Base-by-base conservation (phyloP, 2,888 invertebrate genomes). In the Papilio gigon region DNA sequence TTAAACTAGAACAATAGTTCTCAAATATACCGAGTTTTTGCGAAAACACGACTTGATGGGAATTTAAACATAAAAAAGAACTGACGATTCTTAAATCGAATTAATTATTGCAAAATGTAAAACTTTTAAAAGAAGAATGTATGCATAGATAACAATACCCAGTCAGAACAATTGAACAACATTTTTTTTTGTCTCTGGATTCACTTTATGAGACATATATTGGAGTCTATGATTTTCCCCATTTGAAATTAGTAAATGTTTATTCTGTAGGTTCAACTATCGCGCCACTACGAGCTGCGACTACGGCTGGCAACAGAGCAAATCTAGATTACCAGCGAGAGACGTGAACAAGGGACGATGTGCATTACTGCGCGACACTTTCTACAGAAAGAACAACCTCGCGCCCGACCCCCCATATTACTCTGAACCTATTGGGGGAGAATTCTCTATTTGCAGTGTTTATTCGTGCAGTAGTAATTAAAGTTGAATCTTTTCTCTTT, bases 291-390 rank as follows among this genome's bases (percentile, higher is more conserved):
- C 90, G 0, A 93, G 83, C 77, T 93, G 91, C 86, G 90, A 90
- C 74, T 94, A 94, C 81, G 94, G 94, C 1, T 94, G 94, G 94
- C 90, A 92, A 59, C 93, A 93, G 86, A 92, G 88, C 80, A 78
- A 83, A 35, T 79, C 87, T 0, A 77, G 78, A 8, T 65, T 82
- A 58, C 81, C 75, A 1, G 80, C 84, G 0, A 83, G 87, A 20
- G 87, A 93, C 71, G 78, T 86, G 12, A 88, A 92, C 78, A 86
- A 75, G 72, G 94, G 93, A 1, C 89, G 93, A 68, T 86, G 89
- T 75, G 88, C 90, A 63, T 87, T 94, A 14, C 82, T 94, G 12
- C 85, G 87, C 9, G 88, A 93, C 68, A 93, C 93, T 0, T 94
- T 94, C 81, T 94, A 94, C 80, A 84, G 94, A 63, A 88, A 92